Percentiles rank a stretch among this genome's conserved stretches.
Evolutionary conservation across 2,888 invertebrate genomes (phyloP).

Genomic region (Erynnis tages): DNA sequence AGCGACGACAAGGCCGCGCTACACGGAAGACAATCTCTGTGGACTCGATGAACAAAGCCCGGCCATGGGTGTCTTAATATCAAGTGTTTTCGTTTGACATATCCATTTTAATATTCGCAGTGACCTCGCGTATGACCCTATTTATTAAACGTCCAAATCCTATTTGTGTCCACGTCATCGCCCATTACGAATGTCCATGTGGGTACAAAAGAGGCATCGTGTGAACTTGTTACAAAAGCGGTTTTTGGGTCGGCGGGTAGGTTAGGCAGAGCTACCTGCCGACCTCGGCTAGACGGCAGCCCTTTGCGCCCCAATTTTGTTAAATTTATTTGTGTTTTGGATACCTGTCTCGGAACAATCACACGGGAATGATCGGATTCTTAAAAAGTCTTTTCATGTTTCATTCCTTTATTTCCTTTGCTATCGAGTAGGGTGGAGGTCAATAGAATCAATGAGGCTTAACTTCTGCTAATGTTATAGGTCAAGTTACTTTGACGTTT

Average conservation of each 20-base stretch:
- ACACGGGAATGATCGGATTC: constrained; percentile 58
- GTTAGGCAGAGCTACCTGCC: constrained; percentile 61
- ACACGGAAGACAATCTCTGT: constrained; percentile 78
- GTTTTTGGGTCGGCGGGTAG: constrained; percentile 51
- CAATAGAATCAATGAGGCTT: constrained; percentile 22
- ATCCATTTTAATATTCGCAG: constrained; percentile 44
- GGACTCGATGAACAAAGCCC: constrained; percentile 52
- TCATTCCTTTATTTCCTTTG: constrained; percentile 29
- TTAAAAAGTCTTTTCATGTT: constrained; percentile 12
- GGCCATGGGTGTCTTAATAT: constrained; percentile 48
- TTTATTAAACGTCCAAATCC: constrained; percentile 29
- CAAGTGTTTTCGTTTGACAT: constrained; percentile 53
- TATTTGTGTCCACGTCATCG: constrained; percentile 25
- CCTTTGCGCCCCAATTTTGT: constrained; percentile 56
- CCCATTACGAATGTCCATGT: constrained; percentile 21
- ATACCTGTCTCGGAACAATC: constrained; percentile 67
- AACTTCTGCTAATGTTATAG: background rate
- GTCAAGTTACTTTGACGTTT: background rate
- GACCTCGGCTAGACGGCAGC: constrained; percentile 51
- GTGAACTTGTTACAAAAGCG: constrained; percentile 57
- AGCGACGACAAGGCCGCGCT: constrained; percentile 58
- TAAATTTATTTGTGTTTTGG: constrained; percentile 50
- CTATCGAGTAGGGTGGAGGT: constrained; percentile 37
- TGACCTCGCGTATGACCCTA: constrained; percentile 30
- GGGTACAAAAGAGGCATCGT: constrained; percentile 44